Percentiles rank a stretch among this genome's conserved stretches.
These are phyloP conservation scores for Keiferia lycopersicella DNA, from an alignment of 2,888 invertebrate species.

Conservation along the genomic window DNA sequence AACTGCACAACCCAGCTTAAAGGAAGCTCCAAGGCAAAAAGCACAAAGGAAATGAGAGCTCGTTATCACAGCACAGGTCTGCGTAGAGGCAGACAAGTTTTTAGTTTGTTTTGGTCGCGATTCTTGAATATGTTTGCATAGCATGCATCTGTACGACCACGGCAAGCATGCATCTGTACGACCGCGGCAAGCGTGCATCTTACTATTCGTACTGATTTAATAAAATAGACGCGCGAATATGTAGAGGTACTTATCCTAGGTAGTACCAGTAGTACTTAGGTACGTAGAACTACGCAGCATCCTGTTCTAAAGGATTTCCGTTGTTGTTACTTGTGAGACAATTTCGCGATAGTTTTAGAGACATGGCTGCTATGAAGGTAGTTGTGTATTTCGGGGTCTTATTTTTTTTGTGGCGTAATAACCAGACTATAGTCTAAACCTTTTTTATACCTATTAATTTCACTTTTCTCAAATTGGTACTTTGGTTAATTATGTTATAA, in stretches of 20 bases:
- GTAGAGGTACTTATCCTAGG: neutral
- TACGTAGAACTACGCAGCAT: slow-evolving; percentile 11
- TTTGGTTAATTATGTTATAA: no score
- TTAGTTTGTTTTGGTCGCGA: slow-evolving; percentile 46
- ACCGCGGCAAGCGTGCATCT: slow-evolving; percentile 56
- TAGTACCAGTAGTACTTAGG: no score
- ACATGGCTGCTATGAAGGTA: no score
- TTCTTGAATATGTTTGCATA: slow-evolving; percentile 74
- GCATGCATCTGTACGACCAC: slow-evolving; percentile 64
- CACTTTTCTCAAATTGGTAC: no score
- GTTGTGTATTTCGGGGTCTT: no score
- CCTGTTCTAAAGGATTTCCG: slow-evolving; percentile 16
- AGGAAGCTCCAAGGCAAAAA: slow-evolving; percentile 4
- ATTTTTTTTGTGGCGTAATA: no score
- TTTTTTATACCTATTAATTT: no score
- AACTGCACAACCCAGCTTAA: neutral
- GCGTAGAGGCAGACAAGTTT: slow-evolving; percentile 46
- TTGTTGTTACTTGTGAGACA: neutral
- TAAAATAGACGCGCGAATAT: slow-evolving; percentile 53
- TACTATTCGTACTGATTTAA: slow-evolving; percentile 73
- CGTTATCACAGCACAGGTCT: slow-evolving; percentile 24
- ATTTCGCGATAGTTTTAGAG: neutral
- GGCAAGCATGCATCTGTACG: slow-evolving; percentile 60
- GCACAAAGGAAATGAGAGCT: slow-evolving; percentile 18
- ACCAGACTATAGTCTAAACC: no score